Evolutionary conservation across 1,140 invertebrate species (phyloP).

Genomic region (Apis mellifera): DNA sequence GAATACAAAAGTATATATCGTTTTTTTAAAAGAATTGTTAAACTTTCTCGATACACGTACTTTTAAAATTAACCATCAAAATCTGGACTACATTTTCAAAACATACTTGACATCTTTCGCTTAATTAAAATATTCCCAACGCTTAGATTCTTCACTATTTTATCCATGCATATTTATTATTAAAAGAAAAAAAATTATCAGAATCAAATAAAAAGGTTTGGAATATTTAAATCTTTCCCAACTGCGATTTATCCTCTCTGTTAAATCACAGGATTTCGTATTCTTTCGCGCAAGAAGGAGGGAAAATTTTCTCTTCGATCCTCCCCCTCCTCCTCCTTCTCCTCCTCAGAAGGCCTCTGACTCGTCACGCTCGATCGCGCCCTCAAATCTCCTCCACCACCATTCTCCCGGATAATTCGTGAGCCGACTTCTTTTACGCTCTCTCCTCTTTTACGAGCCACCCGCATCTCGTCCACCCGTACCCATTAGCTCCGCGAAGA

Average conservation of each 20-base stretch:
- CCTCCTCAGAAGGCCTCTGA: neutral
- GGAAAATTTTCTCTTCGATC: conserved; percentile 6
- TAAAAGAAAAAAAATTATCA: no score
- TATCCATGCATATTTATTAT: no score
- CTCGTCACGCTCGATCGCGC: conserved; percentile 13
- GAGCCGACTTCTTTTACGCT: conserved; percentile 1
- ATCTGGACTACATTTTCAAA: no score
- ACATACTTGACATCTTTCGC: no score
- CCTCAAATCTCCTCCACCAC: neutral
- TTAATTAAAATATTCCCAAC: no score
- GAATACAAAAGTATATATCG: no score
- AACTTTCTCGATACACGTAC: no score
- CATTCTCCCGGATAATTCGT: conserved; percentile 15
- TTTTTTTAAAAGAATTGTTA: no score
- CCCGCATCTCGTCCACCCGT: conserved; percentile 37
- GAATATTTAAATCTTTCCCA: neutral
- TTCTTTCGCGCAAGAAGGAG: neutral
- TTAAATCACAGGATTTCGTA: neutral
- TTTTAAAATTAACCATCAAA: no score
- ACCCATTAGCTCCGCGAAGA: conserved; percentile 51
- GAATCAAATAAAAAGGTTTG: neutral
- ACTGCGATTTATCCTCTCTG: neutral
- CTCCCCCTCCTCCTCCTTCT: no score
- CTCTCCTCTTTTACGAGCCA: conserved; percentile 43
- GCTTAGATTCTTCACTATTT: no score